Conservation (phyloP, 2,113 vertebrate genomes). For the Pteruthius melanotis region DNA sequence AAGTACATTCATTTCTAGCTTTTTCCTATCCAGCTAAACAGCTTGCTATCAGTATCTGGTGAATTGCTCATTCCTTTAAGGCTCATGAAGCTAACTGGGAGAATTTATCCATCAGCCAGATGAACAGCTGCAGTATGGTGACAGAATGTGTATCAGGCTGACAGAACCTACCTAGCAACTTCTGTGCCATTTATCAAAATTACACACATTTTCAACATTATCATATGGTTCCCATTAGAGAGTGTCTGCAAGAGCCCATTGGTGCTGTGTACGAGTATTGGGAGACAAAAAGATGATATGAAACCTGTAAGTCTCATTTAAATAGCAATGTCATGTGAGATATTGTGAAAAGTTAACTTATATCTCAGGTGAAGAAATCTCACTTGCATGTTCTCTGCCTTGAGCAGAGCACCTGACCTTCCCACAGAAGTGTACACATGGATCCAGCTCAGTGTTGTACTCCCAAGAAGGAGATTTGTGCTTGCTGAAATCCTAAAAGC, state of each 20-base stretch:
- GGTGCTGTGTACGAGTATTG: not conserved
- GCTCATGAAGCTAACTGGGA: not conserved
- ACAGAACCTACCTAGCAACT: not conserved
- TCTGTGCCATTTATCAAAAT: not conserved
- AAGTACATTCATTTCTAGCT: not conserved
- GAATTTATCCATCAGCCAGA: not conserved
- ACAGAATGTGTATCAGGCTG: not conserved
- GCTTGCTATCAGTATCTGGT: not conserved
- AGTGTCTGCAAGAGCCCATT: not conserved
- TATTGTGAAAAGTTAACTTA: not conserved
- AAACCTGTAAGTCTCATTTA: not conserved
- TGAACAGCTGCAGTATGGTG: not conserved
- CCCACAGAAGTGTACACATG: not conserved
- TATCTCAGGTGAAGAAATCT: not conserved
- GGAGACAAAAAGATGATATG: not conserved
- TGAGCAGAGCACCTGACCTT: not conserved
- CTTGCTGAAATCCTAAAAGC: not conserved
- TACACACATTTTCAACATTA: not conserved
- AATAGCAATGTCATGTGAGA: not conserved
- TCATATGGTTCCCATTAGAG: not conserved
- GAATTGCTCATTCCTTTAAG: not conserved
- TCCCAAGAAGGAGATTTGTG: not conserved
- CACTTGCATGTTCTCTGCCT: not conserved
- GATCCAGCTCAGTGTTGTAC: not conserved
- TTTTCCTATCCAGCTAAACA: not conserved